Conservation (phyloP, 2,797 vertebrate species). For the Calcarius lapponicus region DNA sequence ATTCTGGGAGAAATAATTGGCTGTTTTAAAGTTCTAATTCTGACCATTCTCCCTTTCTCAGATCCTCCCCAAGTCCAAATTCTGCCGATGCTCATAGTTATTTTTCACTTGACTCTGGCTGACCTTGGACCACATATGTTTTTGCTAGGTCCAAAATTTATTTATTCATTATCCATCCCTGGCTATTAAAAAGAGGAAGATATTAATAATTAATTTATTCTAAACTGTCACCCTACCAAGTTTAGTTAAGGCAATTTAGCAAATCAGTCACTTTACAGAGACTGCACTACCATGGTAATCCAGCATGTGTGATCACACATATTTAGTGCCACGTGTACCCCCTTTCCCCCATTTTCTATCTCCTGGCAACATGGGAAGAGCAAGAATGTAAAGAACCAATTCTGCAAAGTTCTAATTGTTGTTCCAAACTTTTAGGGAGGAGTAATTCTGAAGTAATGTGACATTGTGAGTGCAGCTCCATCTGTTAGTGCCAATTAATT, state of each 20-base stretch:
- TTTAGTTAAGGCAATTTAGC: not conserved
- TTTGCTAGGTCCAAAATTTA: not conserved
- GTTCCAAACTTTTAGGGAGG: not conserved
- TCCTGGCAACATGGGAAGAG: not conserved
- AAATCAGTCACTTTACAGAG: not conserved
- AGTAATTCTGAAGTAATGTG: not conserved
- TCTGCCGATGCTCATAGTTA: not conserved
- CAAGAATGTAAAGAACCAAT: not conserved
- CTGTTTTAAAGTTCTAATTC: conserved; percentile 37
- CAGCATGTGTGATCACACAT: not conserved
- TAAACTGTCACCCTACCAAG: not conserved
- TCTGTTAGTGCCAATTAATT: not conserved
- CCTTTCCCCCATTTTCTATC: not conserved
- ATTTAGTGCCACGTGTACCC: not conserved
- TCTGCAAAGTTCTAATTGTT: not conserved
- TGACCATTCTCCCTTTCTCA: not conserved
- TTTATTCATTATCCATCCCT: not conserved
- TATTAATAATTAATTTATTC: not conserved
- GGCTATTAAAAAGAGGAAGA: not conserved
- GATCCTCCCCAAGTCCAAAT: not conserved
- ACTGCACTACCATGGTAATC: not conserved
- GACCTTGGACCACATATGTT: not conserved
- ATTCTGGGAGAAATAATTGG: not conserved
- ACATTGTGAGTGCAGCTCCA: not conserved
- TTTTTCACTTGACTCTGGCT: not conserved